A percentile compares a stretch with the other conserved stretches of the same genome.
phyloP scores from a whole-genome alignment of 1,140 invertebrate genomes.

The Ceratosolen fusciceps region DNA sequence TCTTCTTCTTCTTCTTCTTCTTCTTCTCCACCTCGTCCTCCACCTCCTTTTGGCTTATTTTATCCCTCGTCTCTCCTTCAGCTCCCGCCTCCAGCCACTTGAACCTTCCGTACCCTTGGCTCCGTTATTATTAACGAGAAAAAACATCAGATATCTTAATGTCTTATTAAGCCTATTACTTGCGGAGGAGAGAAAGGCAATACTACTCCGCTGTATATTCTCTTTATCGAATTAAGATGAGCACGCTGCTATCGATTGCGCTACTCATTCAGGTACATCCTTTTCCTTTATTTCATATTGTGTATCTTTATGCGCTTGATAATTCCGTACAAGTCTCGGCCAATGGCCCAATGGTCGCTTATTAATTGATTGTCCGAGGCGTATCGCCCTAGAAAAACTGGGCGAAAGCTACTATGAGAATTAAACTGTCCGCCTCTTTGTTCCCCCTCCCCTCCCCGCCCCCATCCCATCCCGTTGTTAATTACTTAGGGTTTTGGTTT shows the following conservation, averaged over 20 bases:
- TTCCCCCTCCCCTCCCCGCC: too few species aligned
- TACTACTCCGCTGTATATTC: neutral
- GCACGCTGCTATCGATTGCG: neutral
- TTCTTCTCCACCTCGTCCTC: neutral
- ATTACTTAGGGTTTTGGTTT: neutral
- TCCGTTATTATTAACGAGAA: slow-evolving; percentile 46
- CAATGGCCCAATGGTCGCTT: neutral
- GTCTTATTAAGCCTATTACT: slow-evolving; percentile 51
- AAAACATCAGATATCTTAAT: slow-evolving; percentile 50
- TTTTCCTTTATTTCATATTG: slow-evolving; percentile 15
- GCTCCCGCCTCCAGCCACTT: slow-evolving; percentile 21
- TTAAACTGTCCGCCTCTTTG: neutral
- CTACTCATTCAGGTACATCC: neutral
- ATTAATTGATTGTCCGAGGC: slow-evolving; percentile 12
- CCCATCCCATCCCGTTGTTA: too few species aligned
- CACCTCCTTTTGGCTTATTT: neutral
- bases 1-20: neutral
- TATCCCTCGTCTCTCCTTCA: neutral
- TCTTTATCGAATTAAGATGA: neutral
- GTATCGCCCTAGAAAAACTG: neutral
- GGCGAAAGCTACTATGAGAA: neutral
- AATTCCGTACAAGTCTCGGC: neutral
- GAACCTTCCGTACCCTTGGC: slow-evolving; percentile 34
- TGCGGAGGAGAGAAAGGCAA: slow-evolving; percentile 27
- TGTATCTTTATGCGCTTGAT: neutral